Evolutionary conservation across 2,888 invertebrate genomes (phyloP).

Genomic region (Scaeva pyrastri): DNA sequence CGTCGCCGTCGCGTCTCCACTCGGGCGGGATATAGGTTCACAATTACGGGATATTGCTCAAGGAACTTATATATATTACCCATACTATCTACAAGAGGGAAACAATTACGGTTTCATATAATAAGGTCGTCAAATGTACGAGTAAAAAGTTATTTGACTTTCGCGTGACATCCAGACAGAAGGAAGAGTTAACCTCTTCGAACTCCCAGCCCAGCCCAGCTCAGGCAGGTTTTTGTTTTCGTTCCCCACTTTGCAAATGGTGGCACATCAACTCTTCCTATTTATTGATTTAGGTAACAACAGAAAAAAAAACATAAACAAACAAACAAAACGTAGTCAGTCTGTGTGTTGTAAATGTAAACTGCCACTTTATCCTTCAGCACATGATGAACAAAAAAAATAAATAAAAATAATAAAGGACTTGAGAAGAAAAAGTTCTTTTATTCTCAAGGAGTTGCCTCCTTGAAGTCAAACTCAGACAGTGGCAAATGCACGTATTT

Average conservation of each 20-base stretch:
- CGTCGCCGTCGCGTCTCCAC: no score
- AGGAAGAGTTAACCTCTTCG: slow-evolving; percentile 6
- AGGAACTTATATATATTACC: background rate
- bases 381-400: slow-evolving; percentile 22
- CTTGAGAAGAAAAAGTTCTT: slow-evolving; percentile 46
- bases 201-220: no score
- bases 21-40: slow-evolving; percentile 56
- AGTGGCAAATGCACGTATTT: slow-evolving; percentile 66
- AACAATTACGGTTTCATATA: slow-evolving; percentile 68
- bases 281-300: slow-evolving; percentile 34
- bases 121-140: slow-evolving; percentile 62
- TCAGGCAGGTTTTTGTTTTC: background rate
- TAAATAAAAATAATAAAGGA: slow-evolving; percentile 3
- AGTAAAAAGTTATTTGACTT: slow-evolving; percentile 69
- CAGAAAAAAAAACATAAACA: background rate
- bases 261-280: slow-evolving; percentile 51
- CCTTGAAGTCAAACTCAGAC: slow-evolving; percentile 72
- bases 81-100: slow-evolving; percentile 24
- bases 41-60: slow-evolving; percentile 54
- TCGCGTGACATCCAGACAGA: slow-evolving; percentile 58
- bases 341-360: slow-evolving; percentile 43
- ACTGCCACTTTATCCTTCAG: slow-evolving; percentile 26
- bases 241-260: slow-evolving; percentile 50
- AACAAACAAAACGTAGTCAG: slow-evolving; percentile 30
- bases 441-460: slow-evolving; percentile 51